phyloP scores from a whole-genome alignment of 2,797 vertebrate species.

The Sus cebifrons region DNA sequence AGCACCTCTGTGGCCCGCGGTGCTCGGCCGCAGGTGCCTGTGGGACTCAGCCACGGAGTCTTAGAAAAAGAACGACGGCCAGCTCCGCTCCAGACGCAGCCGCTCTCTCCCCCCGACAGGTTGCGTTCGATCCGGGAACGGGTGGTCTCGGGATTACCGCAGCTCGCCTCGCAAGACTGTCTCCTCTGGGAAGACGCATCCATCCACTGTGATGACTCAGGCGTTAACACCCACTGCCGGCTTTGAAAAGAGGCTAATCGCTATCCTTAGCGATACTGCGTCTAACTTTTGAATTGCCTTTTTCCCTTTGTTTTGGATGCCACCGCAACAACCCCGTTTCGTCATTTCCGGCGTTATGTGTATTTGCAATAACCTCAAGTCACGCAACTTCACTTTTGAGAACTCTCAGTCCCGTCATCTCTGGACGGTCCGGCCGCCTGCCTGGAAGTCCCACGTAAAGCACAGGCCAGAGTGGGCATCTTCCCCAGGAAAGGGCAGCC shows the following conservation, averaged over 20 bases:
- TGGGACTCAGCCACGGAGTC: neutral
- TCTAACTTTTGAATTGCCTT: constrained; percentile 54
- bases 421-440: neutral
- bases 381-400: neutral
- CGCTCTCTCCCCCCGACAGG: neutral
- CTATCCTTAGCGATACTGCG: neutral
- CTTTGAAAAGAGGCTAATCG: neutral
- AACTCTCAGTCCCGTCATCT: neutral
- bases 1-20: neutral
- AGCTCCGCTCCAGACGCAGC: too few species aligned
- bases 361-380: neutral
- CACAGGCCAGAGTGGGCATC: accelerated
- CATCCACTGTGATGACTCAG: neutral
- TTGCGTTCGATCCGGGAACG: neutral
- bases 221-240: neutral
- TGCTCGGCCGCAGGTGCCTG: neutral
- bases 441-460: neutral
- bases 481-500: neutral
- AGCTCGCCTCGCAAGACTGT: neutral
- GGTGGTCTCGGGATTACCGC: neutral
- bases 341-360: neutral
- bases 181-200: neutral
- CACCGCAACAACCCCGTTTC: constrained; percentile 15
- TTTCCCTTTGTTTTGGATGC: constrained; percentile 52
- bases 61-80: neutral